Evolutionary conservation across 2,797 vertebrate species (phyloP).

Genomic region (Heterohyrax brucei): DNA sequence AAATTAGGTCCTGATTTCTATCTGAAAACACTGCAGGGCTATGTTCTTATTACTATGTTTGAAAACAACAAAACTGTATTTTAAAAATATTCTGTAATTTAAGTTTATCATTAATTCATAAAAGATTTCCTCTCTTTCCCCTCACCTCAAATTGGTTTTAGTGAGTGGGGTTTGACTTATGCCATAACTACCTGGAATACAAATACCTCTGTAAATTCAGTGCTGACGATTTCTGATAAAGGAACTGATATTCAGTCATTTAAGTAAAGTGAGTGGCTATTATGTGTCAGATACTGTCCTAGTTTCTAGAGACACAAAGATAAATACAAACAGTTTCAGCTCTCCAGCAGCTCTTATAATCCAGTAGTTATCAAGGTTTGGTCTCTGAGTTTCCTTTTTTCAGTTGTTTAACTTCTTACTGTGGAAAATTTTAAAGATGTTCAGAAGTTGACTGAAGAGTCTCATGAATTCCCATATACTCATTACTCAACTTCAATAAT

Average conservation of each 20-base stretch:
- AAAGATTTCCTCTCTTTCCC: neutral
- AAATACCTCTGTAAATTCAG: neutral
- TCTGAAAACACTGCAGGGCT: conserved; percentile 39
- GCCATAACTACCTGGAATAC: conserved; percentile 16
- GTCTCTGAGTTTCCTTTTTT: conserved; percentile 28
- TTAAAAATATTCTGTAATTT: neutral
- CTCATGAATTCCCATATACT: neutral
- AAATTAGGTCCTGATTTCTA: conserved; percentile 63
- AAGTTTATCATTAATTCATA: conserved; percentile 54
- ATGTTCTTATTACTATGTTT: conserved; percentile 44
- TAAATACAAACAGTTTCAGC: conserved; percentile 21
- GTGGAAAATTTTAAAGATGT: conserved; percentile 59
- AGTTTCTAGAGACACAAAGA: conserved; percentile 48
- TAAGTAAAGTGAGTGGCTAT: conserved; percentile 39
- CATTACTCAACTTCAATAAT: too few relatives aligned
- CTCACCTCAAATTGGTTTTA: conserved; percentile 1
- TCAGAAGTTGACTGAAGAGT: conserved; percentile 33
- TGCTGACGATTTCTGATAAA: neutral
- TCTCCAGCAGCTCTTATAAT: conserved; percentile 8
- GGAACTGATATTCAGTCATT: conserved; percentile 6
- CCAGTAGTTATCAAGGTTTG: conserved; percentile 9
- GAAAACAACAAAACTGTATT: conserved; percentile 27
- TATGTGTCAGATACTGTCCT: neutral
- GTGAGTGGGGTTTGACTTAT: conserved; percentile 29
- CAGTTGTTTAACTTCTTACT: conserved; percentile 8